Evolutionary conservation across 2,888 invertebrate species (phyloP), one percentile per base, ranked within the genome.

Genomic region (Selenia dentaria): DNA sequence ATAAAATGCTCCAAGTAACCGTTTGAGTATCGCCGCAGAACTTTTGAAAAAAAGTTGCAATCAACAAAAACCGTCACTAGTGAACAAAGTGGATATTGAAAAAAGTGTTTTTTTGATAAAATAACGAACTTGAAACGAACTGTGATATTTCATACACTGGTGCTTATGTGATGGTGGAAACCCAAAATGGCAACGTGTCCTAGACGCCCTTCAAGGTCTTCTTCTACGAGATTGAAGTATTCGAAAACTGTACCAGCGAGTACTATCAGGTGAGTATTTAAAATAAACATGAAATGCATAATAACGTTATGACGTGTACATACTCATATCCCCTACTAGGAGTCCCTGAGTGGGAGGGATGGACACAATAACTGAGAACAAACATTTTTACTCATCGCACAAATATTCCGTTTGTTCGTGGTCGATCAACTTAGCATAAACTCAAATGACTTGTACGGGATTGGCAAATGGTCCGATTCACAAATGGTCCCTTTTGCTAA

Each of bases 211-310:
- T 60, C 75, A 10, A 72, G 87, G 44, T 82, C 86, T 1, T 70
- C 80, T 20, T 83, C 85, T 0, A 64, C 83, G 18, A 78, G 86
- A 50, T 61, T 88, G 59, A 89, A 87, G 48, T 89, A 89, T 57
- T 89, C 88, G 12, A 88, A 88, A 58, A 88, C 89, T 0, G 79
- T 83, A 39, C 86, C 89, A 5, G 82, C 85, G 3, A 82, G 83
- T 63, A 73, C 79, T 16, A 76, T 89, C 58, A 89, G 89, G 89
- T 89, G 47, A 43, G 74, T 31, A 5, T 5, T 18, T 18, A 18
- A 18, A 18, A n/a, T n/a, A n/a, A n/a, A n/a, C n/a, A n/a, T n/a
- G n/a, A n/a, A n/a, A n/a, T n/a, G n/a, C n/a, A n/a, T n/a, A n/a
- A n/a, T n/a, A n/a, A n/a, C n/a, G n/a, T n/a, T n/a, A n/a, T n/a